phyloP scores from a whole-genome alignment of 2,888 invertebrate species.

The Diaperis boleti region DNA sequence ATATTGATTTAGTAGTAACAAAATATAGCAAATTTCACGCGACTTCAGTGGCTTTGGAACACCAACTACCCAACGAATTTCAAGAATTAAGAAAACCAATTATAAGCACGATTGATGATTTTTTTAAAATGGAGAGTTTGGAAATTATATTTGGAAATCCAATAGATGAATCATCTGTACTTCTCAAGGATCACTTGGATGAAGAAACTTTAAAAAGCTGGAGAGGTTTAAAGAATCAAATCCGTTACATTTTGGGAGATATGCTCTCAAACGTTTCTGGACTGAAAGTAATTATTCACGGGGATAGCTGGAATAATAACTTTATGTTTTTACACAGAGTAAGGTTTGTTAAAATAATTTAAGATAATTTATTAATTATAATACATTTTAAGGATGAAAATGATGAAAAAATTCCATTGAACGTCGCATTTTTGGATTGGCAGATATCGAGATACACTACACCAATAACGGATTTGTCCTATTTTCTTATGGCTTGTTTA shows the following conservation, averaged over 20 bases:
- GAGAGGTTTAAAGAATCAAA: constrained; percentile 2
- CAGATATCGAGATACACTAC: constrained; percentile 28
- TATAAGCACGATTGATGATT: no score
- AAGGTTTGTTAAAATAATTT: constrained; percentile 15
- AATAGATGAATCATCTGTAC: background rate
- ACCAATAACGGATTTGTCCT: constrained; percentile 40
- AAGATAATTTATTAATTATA: background rate
- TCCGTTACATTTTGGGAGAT: background rate
- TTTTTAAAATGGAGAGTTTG: background rate
- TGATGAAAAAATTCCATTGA: constrained; percentile 1
- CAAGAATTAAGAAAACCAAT: no score
- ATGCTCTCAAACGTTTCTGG: background rate
- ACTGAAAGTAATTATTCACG: constrained; percentile 51
- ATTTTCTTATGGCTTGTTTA: constrained; percentile 31
- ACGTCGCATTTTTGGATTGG: constrained; percentile 38
- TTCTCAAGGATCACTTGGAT: constrained; percentile 20
- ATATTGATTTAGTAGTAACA: constrained; percentile 51
- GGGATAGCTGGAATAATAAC: constrained; percentile 56
- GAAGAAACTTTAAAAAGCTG: background rate
- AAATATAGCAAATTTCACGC: constrained; percentile 34
- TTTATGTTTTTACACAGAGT: constrained; percentile 55
- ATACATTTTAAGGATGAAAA: constrained; percentile 9
- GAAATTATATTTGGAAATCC: background rate
- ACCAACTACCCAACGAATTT: constrained; percentile 8
- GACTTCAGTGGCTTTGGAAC: constrained; percentile 35